Evolutionary conservation across 2,888 invertebrate species (phyloP), one percentile per base, ranked within the genome.

Genomic region (Drosophila neutralis): DNA sequence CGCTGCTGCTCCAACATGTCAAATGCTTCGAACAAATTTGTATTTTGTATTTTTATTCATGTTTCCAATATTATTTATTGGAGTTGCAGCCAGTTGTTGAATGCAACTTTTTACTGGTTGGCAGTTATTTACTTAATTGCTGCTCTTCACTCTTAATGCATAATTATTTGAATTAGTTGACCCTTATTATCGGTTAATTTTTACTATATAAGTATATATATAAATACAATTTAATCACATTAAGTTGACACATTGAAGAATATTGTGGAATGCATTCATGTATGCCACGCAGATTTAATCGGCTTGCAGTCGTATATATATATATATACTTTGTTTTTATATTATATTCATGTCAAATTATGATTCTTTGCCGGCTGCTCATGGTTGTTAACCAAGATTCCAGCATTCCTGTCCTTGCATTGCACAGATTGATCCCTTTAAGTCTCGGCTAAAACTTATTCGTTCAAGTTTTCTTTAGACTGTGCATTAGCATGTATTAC

Each of bases 1-100:
- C 40, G 15, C 40, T 15, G 31, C 53, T 35, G 21, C 21, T 42
- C 33, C 45, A 58, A 45, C 45, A 57, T 36, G 51, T 38, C 49
- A 56, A 66, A 60, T 40, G 40, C n/a, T n/a, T 15, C 5, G 10
- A 33, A 38, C 36, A 51, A 18, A 38, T 7, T 21, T 53, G 2
- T 33, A 35, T 15, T 31, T 45, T 4, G 8, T 7, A 52, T 21
- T 33, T 21, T 4, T 33, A 21, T 33, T 33, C 18, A 58, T 27
- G 27, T 24, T 45, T 8, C 4, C 15, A 24, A 45, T 15, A 24
- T 8, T 15, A 45, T 45, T 45, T 24, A 24, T 45, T 24, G 15
- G 24, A 42, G 42, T 5, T 21, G 42, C 36, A 36, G 2, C 1
- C 13, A 35, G 11, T 33, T 33, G 35, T 35, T 35, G 35, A 5